phyloP scores from a whole-genome alignment of 2,888 invertebrate species.

The Parelbella ahira region DNA sequence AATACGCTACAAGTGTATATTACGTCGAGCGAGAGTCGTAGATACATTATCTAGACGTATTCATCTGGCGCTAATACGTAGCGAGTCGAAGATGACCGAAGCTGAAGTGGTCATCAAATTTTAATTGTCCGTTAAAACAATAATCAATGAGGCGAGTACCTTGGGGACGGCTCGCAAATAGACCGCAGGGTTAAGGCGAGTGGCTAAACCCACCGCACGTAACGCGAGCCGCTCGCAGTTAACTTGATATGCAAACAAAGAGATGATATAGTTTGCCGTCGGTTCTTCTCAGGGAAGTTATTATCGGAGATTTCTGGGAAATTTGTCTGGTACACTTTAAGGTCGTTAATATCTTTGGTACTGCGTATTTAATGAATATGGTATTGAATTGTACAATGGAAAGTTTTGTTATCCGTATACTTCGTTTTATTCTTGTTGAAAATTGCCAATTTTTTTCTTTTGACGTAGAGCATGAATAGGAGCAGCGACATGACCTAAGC shows the following conservation, averaged over 20 bases:
- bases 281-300: constrained; percentile 26
- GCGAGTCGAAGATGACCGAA: constrained; percentile 71
- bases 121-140: constrained; percentile 80
- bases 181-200: constrained; percentile 26
- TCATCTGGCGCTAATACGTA: constrained; percentile 44
- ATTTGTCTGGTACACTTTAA: no score
- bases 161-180: constrained; percentile 47
- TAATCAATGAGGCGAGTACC: constrained; percentile 77
- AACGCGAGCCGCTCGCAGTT: constrained; percentile 19
- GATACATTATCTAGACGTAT: constrained; percentile 13
- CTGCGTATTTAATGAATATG: no score
- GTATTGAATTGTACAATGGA: constrained; percentile 3
- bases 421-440: no score
- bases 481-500: constrained; percentile 16
- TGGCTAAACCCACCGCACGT: constrained; percentile 25
- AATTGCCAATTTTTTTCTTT: no score
- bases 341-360: no score
- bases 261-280: constrained; percentile 22
- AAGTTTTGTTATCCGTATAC: no score
- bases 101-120: constrained; percentile 77
- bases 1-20: constrained; percentile 2
- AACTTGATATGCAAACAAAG: constrained; percentile 26
- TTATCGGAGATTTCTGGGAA: constrained; percentile 26
- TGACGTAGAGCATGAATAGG: no score
- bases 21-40: background rate